Conservation (phyloP, 2,113 vertebrate species). For the Microcebus ravelobensis region DNA sequence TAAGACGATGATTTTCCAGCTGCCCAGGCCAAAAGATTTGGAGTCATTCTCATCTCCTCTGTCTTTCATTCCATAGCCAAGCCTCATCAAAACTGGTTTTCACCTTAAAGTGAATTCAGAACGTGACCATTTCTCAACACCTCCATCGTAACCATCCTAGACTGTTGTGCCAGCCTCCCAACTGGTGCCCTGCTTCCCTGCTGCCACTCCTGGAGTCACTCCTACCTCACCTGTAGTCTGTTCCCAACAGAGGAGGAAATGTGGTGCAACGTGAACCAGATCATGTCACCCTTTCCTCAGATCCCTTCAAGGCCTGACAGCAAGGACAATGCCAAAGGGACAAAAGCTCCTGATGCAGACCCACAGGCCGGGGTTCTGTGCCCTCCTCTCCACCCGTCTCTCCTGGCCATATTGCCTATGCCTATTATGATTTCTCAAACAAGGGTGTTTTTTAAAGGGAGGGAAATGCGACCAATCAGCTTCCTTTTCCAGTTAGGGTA, state of each 20-base stretch:
- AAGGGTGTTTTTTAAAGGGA: background rate
- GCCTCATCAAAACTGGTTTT: conserved; percentile 24
- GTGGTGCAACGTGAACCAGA: background rate
- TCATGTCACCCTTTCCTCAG: background rate
- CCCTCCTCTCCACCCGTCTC: background rate
- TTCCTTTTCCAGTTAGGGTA: conserved; percentile 6
- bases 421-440: background rate
- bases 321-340: background rate
- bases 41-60: background rate
- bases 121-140: background rate
- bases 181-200: background rate
- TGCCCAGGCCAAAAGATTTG: background rate
- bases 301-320: background rate
- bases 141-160: background rate
- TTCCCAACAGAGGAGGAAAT: background rate
- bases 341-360: background rate
- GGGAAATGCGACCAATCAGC: background rate
- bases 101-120: background rate
- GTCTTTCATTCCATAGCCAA: background rate
- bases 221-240: background rate
- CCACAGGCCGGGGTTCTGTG: background rate
- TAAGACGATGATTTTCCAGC: background rate
- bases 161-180: background rate
- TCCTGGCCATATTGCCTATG: background rate
- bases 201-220: background rate